Percentiles rank a stretch among this genome's conserved stretches.
phyloP scores from a whole-genome alignment of 2,113 vertebrate genomes.

The Mus spicilegus region DNA sequence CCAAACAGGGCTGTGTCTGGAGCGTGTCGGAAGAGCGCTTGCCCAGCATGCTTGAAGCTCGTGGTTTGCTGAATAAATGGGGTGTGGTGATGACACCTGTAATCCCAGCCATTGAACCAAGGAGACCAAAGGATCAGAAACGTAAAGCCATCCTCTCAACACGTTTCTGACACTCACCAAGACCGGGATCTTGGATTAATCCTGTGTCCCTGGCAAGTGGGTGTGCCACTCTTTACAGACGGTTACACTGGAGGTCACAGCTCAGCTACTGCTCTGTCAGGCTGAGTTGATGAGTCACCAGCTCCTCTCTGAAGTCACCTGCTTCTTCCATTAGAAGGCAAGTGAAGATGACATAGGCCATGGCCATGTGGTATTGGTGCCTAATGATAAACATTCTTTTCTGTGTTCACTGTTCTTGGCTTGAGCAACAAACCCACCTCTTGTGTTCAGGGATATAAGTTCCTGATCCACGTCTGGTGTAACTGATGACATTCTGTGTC shows the following conservation, averaged over 20 bases:
- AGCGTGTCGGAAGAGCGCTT: background rate
- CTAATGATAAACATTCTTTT: background rate
- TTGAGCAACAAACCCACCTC: background rate
- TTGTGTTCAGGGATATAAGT: background rate
- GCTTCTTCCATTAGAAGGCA: background rate
- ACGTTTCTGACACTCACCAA: background rate
- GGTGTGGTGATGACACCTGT: too few species aligned
- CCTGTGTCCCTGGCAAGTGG: background rate
- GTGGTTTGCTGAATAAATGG: background rate
- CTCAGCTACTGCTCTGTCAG: background rate
- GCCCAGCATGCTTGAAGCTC: too few species aligned
- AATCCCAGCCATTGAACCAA: background rate
- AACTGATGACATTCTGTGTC: background rate
- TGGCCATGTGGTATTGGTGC: background rate
- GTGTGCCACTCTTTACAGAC: background rate
- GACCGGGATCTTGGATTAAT: background rate
- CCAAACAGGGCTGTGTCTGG: background rate
- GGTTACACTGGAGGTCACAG: background rate
- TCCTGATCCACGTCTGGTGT: background rate
- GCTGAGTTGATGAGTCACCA: background rate
- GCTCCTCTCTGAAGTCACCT: background rate
- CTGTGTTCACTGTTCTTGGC: background rate
- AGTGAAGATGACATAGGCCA: background rate
- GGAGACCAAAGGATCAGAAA: background rate
- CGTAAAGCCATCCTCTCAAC: background rate